Evolutionary conservation across 2,113 vertebrate species (phyloP).

Genomic region (Glaucidium brasilianum): DNA sequence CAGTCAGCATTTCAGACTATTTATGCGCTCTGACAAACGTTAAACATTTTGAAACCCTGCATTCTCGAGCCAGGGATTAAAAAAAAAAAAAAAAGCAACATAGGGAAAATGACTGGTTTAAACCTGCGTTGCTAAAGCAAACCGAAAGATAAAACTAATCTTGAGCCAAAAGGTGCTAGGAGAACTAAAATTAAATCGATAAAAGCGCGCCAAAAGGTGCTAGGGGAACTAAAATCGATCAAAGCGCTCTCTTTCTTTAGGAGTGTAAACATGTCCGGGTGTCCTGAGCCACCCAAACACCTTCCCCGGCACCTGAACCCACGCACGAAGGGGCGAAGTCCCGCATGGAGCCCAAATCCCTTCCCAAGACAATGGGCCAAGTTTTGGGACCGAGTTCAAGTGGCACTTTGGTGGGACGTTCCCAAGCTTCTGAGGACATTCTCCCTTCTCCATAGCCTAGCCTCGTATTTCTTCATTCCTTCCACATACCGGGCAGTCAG

Average conservation of each 20-base stretch:
- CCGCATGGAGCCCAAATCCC: rapidly evolving
- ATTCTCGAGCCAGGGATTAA: neutral
- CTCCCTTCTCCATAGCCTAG: neutral
- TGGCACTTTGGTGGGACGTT: too few species aligned
- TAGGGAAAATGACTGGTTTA: neutral
- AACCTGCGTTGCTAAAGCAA: neutral
- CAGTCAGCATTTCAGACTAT: neutral
- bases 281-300: neutral
- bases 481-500: too few species aligned
- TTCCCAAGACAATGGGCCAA: neutral
- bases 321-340: too few species aligned
- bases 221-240: neutral
- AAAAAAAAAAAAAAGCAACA: neutral
- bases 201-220: neutral
- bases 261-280: neutral
- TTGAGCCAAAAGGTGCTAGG: neutral
- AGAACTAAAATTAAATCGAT: neutral
- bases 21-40: neutral
- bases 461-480: neutral
- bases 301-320: neutral
- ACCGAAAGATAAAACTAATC: neutral
- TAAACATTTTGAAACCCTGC: too few species aligned
- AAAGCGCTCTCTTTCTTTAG: too few species aligned
- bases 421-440: neutral
- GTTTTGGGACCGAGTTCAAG: neutral